phyloP scores from a whole-genome alignment of 2,888 invertebrate species.

The Piscicola geometra region DNA sequence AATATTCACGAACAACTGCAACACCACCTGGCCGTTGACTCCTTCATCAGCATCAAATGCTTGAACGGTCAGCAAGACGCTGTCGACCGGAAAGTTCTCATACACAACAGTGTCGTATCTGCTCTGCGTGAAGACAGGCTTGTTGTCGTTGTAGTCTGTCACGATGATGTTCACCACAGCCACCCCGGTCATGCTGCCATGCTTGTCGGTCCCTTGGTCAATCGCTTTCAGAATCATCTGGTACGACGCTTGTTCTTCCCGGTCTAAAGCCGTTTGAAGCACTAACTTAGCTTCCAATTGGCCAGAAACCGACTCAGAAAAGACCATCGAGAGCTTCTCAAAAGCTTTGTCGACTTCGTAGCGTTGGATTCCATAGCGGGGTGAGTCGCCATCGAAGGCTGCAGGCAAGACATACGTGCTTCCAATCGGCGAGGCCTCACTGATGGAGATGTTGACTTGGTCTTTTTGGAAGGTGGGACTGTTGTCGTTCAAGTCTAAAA shows the following conservation, averaged over 20 bases:
- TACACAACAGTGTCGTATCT: constrained; percentile 30
- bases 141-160: constrained; percentile 33
- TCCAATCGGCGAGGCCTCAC: constrained; percentile 40
- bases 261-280: constrained; percentile 39
- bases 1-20: no score
- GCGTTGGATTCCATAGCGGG: constrained; percentile 38
- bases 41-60: constrained; percentile 33
- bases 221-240: constrained; percentile 37
- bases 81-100: constrained; percentile 22
- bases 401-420: constrained; percentile 41
- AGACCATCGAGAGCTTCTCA: constrained; percentile 32
- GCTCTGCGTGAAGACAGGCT: constrained; percentile 9
- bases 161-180: constrained; percentile 29
- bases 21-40: constrained; percentile 31
- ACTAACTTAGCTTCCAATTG: constrained; percentile 38
- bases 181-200: constrained; percentile 18
- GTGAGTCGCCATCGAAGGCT: constrained; percentile 42
- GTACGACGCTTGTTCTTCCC: constrained; percentile 39
- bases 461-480: constrained; percentile 40
- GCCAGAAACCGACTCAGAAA: constrained; percentile 37
- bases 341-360: constrained; percentile 39
- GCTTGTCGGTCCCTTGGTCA: constrained; percentile 35
- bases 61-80: constrained; percentile 16
- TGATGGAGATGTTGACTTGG: constrained; percentile 39
- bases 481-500: constrained; percentile 44